phyloP scores from a whole-genome alignment of 2,113 vertebrate genomes.

The Tupaia tana region DNA sequence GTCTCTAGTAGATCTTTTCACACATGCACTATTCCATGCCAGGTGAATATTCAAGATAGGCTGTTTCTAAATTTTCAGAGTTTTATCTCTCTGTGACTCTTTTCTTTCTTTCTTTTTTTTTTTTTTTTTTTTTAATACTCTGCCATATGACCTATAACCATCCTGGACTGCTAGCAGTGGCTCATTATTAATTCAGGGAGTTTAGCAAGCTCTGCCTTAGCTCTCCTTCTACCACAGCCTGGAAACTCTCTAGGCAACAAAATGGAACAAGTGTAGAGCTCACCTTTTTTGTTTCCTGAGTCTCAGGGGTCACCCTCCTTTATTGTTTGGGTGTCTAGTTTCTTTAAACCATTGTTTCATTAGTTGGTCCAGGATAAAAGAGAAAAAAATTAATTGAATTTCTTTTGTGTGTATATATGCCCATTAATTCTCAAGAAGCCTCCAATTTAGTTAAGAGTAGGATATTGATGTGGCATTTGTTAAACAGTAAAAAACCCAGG shows the following conservation, averaged over 20 bases:
- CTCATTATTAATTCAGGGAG: not conserved
- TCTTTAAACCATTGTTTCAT: not conserved
- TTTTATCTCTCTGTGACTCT: not conserved
- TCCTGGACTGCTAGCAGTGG: not conserved
- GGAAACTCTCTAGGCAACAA: not conserved
- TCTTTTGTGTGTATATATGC: not conserved
- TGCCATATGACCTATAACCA: not conserved
- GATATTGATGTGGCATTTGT: not conserved
- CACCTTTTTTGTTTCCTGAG: not conserved
- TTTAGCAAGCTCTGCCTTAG: not conserved
- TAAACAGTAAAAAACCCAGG: not conserved
- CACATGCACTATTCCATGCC: not conserved
- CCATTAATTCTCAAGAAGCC: slow-evolving; percentile 9
- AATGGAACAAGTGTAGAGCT: not conserved
- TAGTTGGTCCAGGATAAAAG: not conserved
- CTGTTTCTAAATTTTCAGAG: not conserved
- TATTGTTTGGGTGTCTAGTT: not conserved
- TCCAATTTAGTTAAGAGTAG: not conserved
- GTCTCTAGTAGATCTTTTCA: not conserved
- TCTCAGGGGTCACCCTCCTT: not conserved
- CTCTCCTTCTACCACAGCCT: not conserved
- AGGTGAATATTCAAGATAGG: not conserved
- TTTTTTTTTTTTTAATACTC: not conserved
- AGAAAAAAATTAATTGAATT: not conserved
- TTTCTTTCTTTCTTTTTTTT: slow-evolving; percentile 7